These are phyloP conservation scores for Dipodomys merriami DNA, from an alignment of 2,113 vertebrate genomes.

Conservation along the genomic window DNA sequence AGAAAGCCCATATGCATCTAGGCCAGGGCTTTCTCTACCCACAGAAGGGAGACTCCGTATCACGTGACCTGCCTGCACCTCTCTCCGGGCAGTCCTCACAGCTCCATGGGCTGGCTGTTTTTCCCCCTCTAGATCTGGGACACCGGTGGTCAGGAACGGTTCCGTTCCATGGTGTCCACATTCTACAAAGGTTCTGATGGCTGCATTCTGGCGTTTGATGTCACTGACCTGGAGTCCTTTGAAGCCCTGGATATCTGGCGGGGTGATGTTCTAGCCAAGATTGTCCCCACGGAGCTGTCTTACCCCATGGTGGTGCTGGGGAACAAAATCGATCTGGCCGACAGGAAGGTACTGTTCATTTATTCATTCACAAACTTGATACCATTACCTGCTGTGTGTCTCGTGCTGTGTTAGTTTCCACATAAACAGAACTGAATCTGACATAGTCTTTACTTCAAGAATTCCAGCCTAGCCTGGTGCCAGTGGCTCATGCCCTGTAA, in stretches of 20 bases:
- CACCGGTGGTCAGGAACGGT: conserved; percentile 89
- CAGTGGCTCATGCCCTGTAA: too few relatives aligned
- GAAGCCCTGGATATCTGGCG: conserved; percentile 87
- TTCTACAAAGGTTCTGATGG: conserved; percentile 90
- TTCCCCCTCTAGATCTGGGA: conserved; percentile 88
- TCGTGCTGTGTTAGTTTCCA: not conserved
- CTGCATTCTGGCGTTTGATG: conserved; percentile 89
- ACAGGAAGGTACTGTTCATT: conserved; percentile 84
- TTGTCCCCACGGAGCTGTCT: conserved; percentile 78
- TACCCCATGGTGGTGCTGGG: conserved; percentile 90
- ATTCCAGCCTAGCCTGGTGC: not conserved
- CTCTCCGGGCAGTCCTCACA: not conserved
- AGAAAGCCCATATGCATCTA: not conserved
- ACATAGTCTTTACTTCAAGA: not conserved
- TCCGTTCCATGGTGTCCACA: conserved; percentile 89
- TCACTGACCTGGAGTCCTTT: conserved; percentile 88
- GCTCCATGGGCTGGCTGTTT: not conserved
- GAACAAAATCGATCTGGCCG: conserved; percentile 88
- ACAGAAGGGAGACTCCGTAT: not conserved
- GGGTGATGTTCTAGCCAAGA: conserved; percentile 87
- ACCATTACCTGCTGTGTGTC: not conserved
- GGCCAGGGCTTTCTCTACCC: not conserved
- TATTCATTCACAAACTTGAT: not conserved
- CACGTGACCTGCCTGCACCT: too few relatives aligned
- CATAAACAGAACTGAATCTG: not conserved